phyloP scores from a whole-genome alignment of 1,140 invertebrate species.

The Dendrolimus punctatus region DNA sequence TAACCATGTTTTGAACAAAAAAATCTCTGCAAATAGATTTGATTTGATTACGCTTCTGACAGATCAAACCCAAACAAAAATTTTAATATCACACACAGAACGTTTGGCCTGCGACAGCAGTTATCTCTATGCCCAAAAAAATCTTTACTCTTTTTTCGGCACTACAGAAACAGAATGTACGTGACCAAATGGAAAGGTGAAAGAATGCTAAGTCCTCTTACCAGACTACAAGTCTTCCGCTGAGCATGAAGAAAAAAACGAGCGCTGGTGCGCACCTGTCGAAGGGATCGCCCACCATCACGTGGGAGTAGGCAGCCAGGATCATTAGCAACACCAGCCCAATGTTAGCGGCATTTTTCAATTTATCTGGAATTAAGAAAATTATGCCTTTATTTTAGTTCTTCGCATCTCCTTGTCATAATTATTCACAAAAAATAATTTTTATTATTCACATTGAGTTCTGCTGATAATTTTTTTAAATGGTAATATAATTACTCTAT shows the following conservation, averaged over 20 bases:
- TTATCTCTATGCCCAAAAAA: no score
- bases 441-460: no score
- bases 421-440: no score
- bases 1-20: no score
- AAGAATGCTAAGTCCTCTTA: slow-evolving; percentile 27
- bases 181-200: neutral
- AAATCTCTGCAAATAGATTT: no score
- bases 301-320: slow-evolving; percentile 93
- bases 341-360: slow-evolving; percentile 91
- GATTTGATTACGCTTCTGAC: no score
- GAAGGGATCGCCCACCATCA: slow-evolving; percentile 93
- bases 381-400: neutral
- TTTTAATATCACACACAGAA: no score
- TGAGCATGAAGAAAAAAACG: slow-evolving; percentile 97
- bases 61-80: no score
- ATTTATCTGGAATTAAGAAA: slow-evolving; percentile 76
- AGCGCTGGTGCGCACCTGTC: slow-evolving; percentile 93
- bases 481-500: no score
- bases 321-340: slow-evolving; percentile 87
- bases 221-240: slow-evolving; percentile 88
- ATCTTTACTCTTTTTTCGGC: neutral
- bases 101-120: no score
- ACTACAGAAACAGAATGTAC: neutral
- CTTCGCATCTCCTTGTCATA: neutral
- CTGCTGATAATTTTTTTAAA: no score